Percentiles rank a stretch among this genome's conserved stretches.
Evolutionary conservation across 2,797 vertebrate species (phyloP).

Genomic region (Petrocephalus schoutedeni): DNA sequence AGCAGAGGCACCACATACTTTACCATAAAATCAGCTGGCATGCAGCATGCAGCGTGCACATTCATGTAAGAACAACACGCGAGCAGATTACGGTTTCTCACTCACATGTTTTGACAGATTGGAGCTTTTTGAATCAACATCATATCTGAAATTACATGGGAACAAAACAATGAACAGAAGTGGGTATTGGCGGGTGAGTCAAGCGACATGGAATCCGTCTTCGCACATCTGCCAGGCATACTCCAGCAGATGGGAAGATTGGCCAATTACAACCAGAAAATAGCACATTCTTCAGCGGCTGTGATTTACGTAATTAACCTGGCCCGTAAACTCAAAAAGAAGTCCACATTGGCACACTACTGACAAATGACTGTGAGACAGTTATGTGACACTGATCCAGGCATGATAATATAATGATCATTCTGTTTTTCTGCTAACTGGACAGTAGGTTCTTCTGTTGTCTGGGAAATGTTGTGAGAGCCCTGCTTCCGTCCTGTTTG

Average conservation of each 20-base stretch:
- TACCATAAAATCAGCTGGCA: background rate
- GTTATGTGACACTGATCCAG: background rate
- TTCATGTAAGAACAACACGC: constrained; percentile 2
- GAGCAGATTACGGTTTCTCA: constrained; percentile 30
- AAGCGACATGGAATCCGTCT: background rate
- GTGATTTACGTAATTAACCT: background rate
- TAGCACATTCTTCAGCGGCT: background rate
- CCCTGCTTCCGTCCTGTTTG: background rate
- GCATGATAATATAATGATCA: background rate
- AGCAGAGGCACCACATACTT: constrained; percentile 42
- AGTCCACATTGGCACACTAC: background rate
- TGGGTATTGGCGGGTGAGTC: background rate
- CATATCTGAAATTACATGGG: constrained; percentile 71
- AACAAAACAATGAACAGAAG: constrained; percentile 24
- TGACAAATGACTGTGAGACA: background rate
- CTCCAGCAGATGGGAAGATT: background rate
- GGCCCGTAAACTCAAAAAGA: background rate
- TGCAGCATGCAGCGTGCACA: background rate
- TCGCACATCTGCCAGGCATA: background rate
- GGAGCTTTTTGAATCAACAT: constrained; percentile 91
- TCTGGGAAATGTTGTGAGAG: background rate
- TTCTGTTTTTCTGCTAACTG: background rate
- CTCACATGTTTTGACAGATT: constrained; percentile 92
- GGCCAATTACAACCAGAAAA: background rate
- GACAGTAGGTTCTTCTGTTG: background rate